Base-by-base conservation (phyloP, 2,888 invertebrate species). In the Sussaba pulchella region DNA sequence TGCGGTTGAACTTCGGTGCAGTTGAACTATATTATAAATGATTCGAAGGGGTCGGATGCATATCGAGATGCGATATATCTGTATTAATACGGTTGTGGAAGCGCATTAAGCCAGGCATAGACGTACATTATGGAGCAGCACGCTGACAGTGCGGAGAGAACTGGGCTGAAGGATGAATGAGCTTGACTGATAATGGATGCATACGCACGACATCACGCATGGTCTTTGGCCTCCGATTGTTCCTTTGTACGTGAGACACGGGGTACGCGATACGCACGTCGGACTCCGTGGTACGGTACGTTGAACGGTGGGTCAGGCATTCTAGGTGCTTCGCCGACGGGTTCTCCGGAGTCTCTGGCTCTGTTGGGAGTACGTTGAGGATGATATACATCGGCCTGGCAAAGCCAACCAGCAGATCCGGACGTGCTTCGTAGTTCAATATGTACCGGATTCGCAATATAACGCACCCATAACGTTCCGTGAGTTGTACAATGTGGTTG, bases 141-240 rank as follows among this genome's bases (percentile, higher is more conserved):
- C n/a, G 67, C 75, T 76, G 80, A 72, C 78, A 72, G 78, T 72
- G 10, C 64, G n/a, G n/a, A 67, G 69, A 39, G 54, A 66, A 61
- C 64, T 52, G 64, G 45, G 52, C 50, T 70, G 77, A 79, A 76
- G 69, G 74, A 73, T 82, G 75, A 64, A 82, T 82, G 74, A 78
- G 75, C 72, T 31, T 61, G 64, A 52, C 80, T 82, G 66, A 83
- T 86, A 85, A 86, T 85, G 63, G 83, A 87, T 85, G 85, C 85
- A 84, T 82, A 81, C 80, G 81, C 76, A 70, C 78, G 76, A 82
- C 77, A 80, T 85, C 66, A 82, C 83, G 83, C 83, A 85, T 80
- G 82, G 86, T 83, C 84, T 84, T 83, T 77, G 74, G 67, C 61
- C 76, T 81, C 69, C 69, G 75, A 84, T 81, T 84, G 78, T 81